Evolutionary conservation across 2,888 invertebrate species (phyloP).

Genomic region (Aspidiotus destructor): DNA sequence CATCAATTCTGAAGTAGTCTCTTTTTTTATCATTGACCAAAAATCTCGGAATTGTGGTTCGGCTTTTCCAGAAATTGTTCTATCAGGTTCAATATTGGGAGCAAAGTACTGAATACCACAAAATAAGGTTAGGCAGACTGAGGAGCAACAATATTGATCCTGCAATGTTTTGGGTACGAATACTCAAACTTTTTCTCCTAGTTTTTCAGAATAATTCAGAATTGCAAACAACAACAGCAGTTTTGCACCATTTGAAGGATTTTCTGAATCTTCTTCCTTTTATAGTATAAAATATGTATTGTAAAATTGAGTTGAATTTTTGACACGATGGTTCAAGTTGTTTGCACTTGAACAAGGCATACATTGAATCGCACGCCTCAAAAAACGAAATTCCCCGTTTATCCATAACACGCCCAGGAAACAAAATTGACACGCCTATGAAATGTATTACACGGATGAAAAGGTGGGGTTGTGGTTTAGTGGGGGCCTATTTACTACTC

Average conservation of each 20-base stretch:
- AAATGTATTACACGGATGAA: too few species aligned
- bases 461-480: too few species aligned
- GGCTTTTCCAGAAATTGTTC: constrained; percentile 77
- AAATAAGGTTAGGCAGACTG: constrained; percentile 14
- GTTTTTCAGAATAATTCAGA: constrained; percentile 79
- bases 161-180: background rate
- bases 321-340: too few species aligned
- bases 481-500: too few species aligned
- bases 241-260: constrained; percentile 68
- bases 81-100: constrained; percentile 85
- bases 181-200: constrained; percentile 88
- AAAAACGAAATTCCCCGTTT: too few species aligned
- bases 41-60: constrained; percentile 51
- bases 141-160: background rate
- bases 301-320: too few species aligned
- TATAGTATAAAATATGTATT: too few species aligned
- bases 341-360: too few species aligned
- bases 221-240: constrained; percentile 75
- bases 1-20: constrained; percentile 88
- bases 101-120: constrained; percentile 89
- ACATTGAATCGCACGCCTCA: too few species aligned
- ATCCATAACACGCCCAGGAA: too few species aligned
- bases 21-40: constrained; percentile 59
- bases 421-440: too few species aligned
- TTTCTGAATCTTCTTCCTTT: constrained; percentile 66